Evolutionary conservation across 1,140 invertebrate species (phyloP).

Genomic region (Rhyzopertha dominica): DNA sequence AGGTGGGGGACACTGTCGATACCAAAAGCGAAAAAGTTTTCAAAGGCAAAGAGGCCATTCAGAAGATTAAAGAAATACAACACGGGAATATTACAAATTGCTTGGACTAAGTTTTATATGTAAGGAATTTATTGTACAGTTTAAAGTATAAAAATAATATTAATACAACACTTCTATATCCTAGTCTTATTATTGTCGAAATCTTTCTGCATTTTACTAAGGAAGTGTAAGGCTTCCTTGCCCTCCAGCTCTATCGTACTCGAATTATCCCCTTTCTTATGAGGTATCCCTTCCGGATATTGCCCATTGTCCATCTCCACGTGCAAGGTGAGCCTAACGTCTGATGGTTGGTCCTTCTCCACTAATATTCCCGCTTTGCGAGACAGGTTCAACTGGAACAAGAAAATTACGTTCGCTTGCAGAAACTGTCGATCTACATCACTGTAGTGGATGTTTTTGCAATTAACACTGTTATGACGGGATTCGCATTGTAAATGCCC

Average conservation of each 20-base stretch:
- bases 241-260: slow-evolving; percentile 2
- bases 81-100: slow-evolving; percentile 1
- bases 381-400: too few species aligned
- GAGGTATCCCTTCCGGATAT: slow-evolving; percentile 11
- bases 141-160: slow-evolving; percentile 1
- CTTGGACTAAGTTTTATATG: not conserved
- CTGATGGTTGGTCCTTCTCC: not conserved
- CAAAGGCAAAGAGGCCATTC: slow-evolving; percentile 38
- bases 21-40: slow-evolving; percentile 36
- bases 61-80: slow-evolving; percentile 28
- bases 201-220: slow-evolving; percentile 18
- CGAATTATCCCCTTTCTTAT: slow-evolving; percentile 7
- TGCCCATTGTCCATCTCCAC: slow-evolving; percentile 14
- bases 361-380: too few species aligned
- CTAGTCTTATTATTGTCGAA: slow-evolving; percentile 19
- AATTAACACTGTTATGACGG: too few species aligned
- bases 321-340: slow-evolving; percentile 18
- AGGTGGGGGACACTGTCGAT: slow-evolving; percentile 41
- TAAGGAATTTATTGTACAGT: slow-evolving; percentile 9
- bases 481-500: too few species aligned
- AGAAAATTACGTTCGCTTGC: too few species aligned
- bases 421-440: too few species aligned
- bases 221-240: slow-evolving; percentile 17
- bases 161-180: slow-evolving; percentile 12
- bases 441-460: too few species aligned